Percentiles rank a stretch among this genome's conserved stretches.
Conservation (phyloP, 2,113 vertebrate species). For the Chlorodrepanis virens region DNA sequence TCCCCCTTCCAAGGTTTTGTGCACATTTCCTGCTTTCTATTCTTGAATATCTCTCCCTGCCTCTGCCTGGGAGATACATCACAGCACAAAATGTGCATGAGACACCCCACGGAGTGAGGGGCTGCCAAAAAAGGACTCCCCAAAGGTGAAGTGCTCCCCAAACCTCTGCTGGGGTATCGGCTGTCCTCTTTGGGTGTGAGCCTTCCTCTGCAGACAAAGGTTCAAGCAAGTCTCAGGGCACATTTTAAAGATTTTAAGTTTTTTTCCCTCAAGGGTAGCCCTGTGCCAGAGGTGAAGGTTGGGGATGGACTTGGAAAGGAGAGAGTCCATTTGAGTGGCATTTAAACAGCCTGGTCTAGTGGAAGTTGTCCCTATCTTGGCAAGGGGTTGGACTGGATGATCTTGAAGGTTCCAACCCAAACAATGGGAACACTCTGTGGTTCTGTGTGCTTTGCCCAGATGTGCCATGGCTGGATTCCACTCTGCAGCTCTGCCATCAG, state of each 20-base stretch:
- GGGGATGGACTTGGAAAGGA: background rate
- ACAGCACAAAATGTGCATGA: background rate
- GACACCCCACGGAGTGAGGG: background rate
- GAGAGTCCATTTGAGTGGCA: background rate
- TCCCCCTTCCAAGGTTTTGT: background rate
- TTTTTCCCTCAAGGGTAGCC: background rate
- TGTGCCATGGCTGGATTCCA: accelerated
- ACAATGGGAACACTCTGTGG: accelerated
- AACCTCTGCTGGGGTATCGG: background rate
- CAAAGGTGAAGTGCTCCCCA: background rate
- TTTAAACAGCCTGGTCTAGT: background rate
- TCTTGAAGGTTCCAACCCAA: background rate
- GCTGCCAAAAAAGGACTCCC: background rate
- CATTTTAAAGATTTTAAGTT: background rate
- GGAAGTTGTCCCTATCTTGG: background rate
- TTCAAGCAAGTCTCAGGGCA: accelerated
- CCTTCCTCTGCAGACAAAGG: background rate
- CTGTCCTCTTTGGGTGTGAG: accelerated
- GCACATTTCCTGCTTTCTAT: background rate
- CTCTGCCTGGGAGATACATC: background rate
- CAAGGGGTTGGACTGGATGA: no score
- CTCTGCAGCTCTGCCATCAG: background rate
- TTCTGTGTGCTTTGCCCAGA: background rate
- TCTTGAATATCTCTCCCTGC: background rate
- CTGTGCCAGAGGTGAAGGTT: background rate